Evolutionary conservation across 2,113 vertebrate genomes (phyloP), one percentile per base, ranked within the genome.

Genomic region (Delphinus delphis): DNA sequence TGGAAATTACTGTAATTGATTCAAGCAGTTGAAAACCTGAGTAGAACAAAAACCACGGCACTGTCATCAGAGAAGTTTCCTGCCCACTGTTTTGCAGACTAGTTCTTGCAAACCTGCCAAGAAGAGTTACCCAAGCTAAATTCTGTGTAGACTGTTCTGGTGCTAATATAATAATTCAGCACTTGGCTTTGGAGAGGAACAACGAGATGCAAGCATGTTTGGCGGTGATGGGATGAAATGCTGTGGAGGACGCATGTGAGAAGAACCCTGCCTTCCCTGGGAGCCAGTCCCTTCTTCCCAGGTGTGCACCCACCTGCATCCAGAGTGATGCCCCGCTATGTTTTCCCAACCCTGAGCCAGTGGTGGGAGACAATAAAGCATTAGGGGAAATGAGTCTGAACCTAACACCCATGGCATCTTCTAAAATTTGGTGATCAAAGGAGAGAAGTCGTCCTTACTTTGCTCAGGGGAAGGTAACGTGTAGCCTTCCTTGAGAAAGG

Each of bases 261-360:
- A 38, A 33, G 41, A 44, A 28, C 26, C 31, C 10, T 0, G 0
- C 67, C 41, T 25, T 73, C 47, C 18, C 65, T 26, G 6, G 62
- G 53, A 58, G 44, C 41, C 26, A 23, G 21, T 25, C 8, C 31
- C 71, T n/a, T 53, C 68, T 60, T 47, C 31, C 63, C 73, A 25
- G 60, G 28, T 9, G 0, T 33, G 18, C 13, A 0, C 50, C 47
- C 68, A 36, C 15, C 31, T 1, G 4, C 8, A 5, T n/a, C 41
- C 7, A 2, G 65, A 44, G 47, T 11, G 55, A 60, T 2, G 15
- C 7, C 5, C 55, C 2, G 2, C 80, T 36, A 31, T 58, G 15
- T 73, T 33, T 73, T 60, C 14, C 47, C 68, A 76, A 9, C 41
- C 41, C 77, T 14, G 50, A 79, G 62, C 50, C 11, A 41, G 3